Percentiles rank a stretch among this genome's conserved stretches.
Evolutionary conservation across 2,113 vertebrate genomes (phyloP).

Genomic region (Mustela lutreola): DNA sequence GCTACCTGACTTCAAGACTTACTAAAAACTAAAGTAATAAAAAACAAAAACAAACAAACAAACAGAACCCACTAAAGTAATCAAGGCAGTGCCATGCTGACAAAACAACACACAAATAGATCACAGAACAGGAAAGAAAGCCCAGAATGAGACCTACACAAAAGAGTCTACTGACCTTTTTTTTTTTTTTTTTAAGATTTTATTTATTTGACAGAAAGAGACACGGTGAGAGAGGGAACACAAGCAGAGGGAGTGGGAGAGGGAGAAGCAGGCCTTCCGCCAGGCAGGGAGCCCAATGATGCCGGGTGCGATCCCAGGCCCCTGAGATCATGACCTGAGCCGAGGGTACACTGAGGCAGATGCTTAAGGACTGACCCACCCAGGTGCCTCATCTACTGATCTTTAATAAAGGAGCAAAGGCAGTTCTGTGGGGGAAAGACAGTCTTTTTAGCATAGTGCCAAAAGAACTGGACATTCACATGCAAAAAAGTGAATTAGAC

Average conservation of each 20-base stretch:
- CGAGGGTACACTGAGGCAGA: too few relatives aligned
- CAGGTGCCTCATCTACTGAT: not conserved
- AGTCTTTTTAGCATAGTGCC: not conserved
- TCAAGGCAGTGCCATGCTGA: not conserved
- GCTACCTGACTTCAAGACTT: not conserved
- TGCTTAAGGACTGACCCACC: too few relatives aligned
- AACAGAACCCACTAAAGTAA: not conserved
- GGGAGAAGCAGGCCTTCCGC: too few relatives aligned
- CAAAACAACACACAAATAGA: not conserved
- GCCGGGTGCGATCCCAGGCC: too few relatives aligned
- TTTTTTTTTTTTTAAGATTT: too few relatives aligned
- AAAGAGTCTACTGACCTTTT: not conserved
- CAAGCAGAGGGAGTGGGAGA: too few relatives aligned
- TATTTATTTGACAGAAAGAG: too few relatives aligned
- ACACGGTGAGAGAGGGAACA: too few relatives aligned
- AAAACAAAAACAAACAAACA: not conserved
- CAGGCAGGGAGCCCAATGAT: too few relatives aligned
- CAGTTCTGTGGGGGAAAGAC: not conserved
- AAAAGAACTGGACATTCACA: not conserved
- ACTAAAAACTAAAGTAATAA: not conserved
- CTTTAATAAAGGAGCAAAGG: constrained; percentile 19
- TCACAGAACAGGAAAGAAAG: not conserved
- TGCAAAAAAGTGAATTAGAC: not conserved
- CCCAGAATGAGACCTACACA: not conserved
- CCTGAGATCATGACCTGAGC: too few relatives aligned